Percentiles rank a stretch among this genome's conserved stretches.
phyloP scores from a whole-genome alignment of 2,113 vertebrate species.

The Cynoglossus semilaevis region DNA sequence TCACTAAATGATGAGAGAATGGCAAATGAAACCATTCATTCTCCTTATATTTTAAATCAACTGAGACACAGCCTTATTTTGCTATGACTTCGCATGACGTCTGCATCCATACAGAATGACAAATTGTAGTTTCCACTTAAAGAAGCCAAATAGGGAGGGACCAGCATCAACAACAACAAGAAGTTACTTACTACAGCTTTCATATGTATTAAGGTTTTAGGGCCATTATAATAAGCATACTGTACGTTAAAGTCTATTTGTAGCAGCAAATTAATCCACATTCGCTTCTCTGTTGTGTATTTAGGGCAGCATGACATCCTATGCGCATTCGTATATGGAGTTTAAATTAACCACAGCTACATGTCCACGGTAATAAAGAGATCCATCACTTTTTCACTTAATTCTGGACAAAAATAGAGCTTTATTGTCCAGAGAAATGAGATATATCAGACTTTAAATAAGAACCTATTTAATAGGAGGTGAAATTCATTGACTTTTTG shows the following conservation, averaged over 20 bases:
- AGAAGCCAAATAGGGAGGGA: no score
- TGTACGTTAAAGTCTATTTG: not conserved
- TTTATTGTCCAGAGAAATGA: not conserved
- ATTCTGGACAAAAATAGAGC: not conserved
- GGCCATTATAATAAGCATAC: not conserved
- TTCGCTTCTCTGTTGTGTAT: not conserved
- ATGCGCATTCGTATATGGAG: not conserved
- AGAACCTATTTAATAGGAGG: not conserved
- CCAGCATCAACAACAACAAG: no score
- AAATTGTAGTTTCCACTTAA: no score
- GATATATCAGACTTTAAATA: not conserved
- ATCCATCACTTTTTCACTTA: not conserved
- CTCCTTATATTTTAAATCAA: no score
- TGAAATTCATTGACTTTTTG: not conserved
- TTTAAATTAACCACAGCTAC: slow-evolving; percentile 1
- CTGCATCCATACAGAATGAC: no score
- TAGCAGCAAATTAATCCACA: not conserved
- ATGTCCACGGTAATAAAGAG: no score
- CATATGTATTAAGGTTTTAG: not conserved
- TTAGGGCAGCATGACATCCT: not conserved
- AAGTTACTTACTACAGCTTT: no score
- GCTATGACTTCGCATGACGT: no score
- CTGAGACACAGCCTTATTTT: no score
- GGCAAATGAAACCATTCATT: no score
- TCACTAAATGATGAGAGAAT: no score